Base-by-base conservation (phyloP, 2,888 invertebrate genomes). In the Dendrolimus pini region DNA sequence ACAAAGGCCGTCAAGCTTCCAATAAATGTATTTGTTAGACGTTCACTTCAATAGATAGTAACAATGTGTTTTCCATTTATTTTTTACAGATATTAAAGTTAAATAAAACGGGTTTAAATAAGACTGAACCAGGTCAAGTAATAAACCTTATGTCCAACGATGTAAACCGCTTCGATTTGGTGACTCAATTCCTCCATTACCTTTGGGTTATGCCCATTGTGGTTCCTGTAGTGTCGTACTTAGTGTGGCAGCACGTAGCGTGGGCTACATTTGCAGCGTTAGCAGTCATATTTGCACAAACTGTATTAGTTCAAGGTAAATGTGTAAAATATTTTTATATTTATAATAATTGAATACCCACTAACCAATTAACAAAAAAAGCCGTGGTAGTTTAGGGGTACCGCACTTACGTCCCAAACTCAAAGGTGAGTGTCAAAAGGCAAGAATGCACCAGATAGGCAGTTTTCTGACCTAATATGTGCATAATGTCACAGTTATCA, bases 141-240 rank as follows among this genome's bases (percentile, higher is more conserved):
- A 94, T 97, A 55, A 97, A 97, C 78, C 82, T 97, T 59, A 91
- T 97, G 85, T 96, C 96, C 0, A 97, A 96, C 70, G 97, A 97
- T 75, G 96, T 97, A 2, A 94, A 94, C 69, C 92, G 96, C 63
- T 96, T 97, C 76, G 97, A 97, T 74, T 82, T 94, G 79, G 93
- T 94, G 30, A 92, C 94, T 18, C 70, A 93, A 56, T 94, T 93
- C 73, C 80, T 96, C 12, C 95, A 96, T 80, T 96, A 94, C 75
- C 79, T 96, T 55, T 96, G 96, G 95, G 93, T 96, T 58, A 95
- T 95, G 85, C 96, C 96, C 0, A 88, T 96, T 12, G 94, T 95
- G 69, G 93, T 94, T 9, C 85, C 93, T 0, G 92, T 95, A 6
- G 88, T 88, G 0, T 85, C 85, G 0, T 90, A 80, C 62, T 65